Conservation (phyloP, 2,888 invertebrate genomes). For the Timandra comae region DNA sequence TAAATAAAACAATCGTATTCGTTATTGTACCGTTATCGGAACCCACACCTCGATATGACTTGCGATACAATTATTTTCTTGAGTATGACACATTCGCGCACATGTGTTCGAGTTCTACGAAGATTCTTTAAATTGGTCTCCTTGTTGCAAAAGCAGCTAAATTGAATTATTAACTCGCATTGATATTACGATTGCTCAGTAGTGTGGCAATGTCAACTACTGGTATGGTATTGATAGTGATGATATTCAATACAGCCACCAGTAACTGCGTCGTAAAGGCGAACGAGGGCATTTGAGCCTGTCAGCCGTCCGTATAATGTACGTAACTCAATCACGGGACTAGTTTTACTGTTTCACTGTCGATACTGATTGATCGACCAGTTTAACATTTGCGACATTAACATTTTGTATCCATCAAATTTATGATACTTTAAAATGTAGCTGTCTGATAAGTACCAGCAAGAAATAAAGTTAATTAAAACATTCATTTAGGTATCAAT, state of each 20-base stretch:
- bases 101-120: constrained; percentile 5
- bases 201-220: constrained; percentile 3
- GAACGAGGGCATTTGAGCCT: constrained; percentile 31
- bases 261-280: constrained; percentile 24
- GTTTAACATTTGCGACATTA: too few relatives aligned
- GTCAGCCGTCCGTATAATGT: constrained; percentile 25
- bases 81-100: constrained; percentile 47
- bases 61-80: constrained; percentile 32
- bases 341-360: constrained; percentile 21
- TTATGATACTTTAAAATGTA: too few relatives aligned
- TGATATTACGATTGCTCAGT: neutral
- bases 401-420: too few relatives aligned
- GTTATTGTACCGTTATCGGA: constrained; percentile 50
- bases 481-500: constrained; percentile 3
- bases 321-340: constrained; percentile 31
- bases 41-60: constrained; percentile 34
- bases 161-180: constrained; percentile 1
- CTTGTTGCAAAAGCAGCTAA: too few relatives aligned
- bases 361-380: constrained; percentile 30
- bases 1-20: constrained; percentile 37
- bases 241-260: constrained; percentile 34
- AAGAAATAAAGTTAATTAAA: constrained; percentile 11
- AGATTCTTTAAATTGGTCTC: too few relatives aligned
- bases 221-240: neutral
- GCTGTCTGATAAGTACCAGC: too few relatives aligned